A percentile compares a stretch with the other conserved stretches of the same genome.
phyloP scores from a whole-genome alignment of 2,113 vertebrate genomes.

The Caracal caracal region DNA sequence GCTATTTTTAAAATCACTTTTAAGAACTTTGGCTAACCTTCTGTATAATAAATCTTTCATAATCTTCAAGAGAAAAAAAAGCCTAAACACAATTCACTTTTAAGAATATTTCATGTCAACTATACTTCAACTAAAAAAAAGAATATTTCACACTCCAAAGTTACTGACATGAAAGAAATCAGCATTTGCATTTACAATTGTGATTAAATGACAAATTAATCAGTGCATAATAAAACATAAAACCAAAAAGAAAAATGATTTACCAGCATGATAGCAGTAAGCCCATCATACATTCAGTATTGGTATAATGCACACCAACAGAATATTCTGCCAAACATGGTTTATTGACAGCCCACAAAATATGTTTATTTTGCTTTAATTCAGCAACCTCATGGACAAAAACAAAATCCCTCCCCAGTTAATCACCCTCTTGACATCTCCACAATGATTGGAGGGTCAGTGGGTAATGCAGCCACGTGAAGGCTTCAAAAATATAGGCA shows the following conservation, averaged over 20 bases:
- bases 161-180: not conserved
- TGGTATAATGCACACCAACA: not conserved
- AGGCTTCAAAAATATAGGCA: not conserved
- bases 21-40: not conserved
- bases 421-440: not conserved
- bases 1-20: slow-evolving; percentile 9
- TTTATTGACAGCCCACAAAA: not conserved
- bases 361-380: not conserved
- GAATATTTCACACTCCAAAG: not conserved
- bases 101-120: not conserved
- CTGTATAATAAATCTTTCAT: not conserved
- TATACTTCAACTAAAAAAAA: not conserved
- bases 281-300: not conserved
- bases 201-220: not conserved
- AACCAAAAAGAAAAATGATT: not conserved
- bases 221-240: not conserved
- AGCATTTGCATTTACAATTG: not conserved
- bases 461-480: not conserved
- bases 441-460: not conserved
- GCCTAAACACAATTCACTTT: not conserved
- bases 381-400: not conserved
- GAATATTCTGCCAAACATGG: not conserved
- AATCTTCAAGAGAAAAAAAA: not conserved
- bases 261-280: not conserved
- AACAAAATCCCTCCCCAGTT: not conserved